These are phyloP conservation scores for Chironomus riparius DNA, from an alignment of 2,888 invertebrate genomes.

Conservation along the genomic window DNA sequence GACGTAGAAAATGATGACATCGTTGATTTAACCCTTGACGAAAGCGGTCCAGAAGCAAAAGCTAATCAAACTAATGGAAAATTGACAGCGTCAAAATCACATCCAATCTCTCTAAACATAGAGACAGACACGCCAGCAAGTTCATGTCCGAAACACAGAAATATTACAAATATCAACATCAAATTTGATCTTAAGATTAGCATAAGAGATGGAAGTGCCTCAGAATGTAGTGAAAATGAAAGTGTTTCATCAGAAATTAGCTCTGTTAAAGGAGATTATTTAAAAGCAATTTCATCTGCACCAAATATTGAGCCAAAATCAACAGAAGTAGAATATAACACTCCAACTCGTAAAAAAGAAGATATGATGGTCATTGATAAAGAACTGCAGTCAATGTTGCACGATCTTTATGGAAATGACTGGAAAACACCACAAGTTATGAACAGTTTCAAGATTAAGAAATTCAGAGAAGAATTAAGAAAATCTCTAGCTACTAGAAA, in stretches of 20 bases:
- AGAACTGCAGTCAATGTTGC: constrained; percentile 35
- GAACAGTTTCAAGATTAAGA: constrained; percentile 30
- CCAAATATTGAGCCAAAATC: not conserved
- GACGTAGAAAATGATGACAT: not conserved
- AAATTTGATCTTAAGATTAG: not conserved
- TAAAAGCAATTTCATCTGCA: not conserved
- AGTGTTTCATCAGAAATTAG: not conserved
- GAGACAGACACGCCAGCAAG: not conserved
- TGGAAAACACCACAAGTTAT: constrained; percentile 42
- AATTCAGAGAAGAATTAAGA: not conserved
- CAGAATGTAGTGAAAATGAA: not conserved
- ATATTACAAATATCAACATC: not conserved
- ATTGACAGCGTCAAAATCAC: not conserved
- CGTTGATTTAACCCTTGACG: not conserved
- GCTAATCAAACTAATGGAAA: not conserved
- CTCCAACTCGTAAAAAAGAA: not conserved
- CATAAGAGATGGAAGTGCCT: not conserved
- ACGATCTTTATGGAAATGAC: constrained; percentile 37
- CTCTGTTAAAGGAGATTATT: not conserved
- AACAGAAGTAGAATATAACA: not conserved
- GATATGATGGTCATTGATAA: not conserved
- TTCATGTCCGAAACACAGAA: not conserved
- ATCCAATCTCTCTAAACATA: not conserved
- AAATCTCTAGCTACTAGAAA: constrained; percentile 32
- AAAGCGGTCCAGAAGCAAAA: not conserved